Conservation (phyloP, 2,797 vertebrate species). For the Ateles fusciceps region DNA sequence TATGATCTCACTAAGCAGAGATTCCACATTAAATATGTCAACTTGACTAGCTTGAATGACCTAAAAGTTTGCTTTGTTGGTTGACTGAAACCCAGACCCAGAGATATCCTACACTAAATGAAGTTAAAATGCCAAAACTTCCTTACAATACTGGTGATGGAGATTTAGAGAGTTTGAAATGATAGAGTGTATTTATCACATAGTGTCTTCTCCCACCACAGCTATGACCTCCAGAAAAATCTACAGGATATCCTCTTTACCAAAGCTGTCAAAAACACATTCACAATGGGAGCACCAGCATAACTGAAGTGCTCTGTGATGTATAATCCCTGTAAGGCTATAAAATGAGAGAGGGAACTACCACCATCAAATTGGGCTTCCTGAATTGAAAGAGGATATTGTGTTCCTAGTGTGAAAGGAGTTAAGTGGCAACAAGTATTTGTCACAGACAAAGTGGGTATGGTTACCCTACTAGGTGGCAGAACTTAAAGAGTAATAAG, state of each 20-base stretch:
- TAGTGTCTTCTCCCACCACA: background rate
- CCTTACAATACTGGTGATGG: background rate
- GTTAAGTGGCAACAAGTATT: background rate
- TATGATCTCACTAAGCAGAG: background rate
- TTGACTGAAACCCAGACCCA: background rate
- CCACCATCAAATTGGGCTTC: background rate
- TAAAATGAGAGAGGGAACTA: background rate
- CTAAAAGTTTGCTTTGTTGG: background rate
- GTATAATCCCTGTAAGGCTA: background rate
- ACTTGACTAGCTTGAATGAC: background rate
- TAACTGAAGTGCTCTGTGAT: background rate
- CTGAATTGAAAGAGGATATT: background rate
- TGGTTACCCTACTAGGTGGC: background rate
- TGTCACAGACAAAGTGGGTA: background rate
- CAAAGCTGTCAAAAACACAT: background rate
- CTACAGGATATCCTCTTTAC: no score
- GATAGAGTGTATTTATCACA: background rate
- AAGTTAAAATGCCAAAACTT: background rate
- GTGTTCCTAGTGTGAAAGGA: background rate
- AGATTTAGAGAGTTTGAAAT: background rate
- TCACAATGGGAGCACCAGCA: background rate
- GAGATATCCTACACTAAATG: background rate
- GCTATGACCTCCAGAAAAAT: background rate
- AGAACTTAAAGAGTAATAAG: background rate
- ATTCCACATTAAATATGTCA: background rate